Evolutionary conservation across 1,140 invertebrate genomes (phyloP), one percentile per base, ranked within the genome.

Genomic region (Pachypeltis micranthus): DNA sequence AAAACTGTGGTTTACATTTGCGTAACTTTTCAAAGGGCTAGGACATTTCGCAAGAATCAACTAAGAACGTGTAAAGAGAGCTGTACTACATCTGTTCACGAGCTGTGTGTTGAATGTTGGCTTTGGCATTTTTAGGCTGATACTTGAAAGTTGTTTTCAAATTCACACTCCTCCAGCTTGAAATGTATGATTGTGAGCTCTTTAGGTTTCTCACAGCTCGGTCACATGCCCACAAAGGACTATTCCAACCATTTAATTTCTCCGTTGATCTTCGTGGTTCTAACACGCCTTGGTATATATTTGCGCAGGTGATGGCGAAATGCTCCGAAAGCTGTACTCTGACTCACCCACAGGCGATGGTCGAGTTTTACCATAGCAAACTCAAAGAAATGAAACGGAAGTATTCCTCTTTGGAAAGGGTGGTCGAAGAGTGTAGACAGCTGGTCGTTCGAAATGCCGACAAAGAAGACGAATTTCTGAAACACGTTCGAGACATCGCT

Each of bases 351-450:
- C 59, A 7, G 21, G 47, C 47, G 19, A 51, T 65, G 19, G 12
- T 65, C 4, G 51, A 65, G 24, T 60, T 51, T 57, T 65, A 65
- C 59, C 59, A 61, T 44, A 44, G 51, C 16, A 65, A 55, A 56
- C 26, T 60, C 14, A 21, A 16, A 21, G 59, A 65, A 34, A 61
- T 59, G 47, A 54, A 44, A 23, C 24, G 16, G 19, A 61, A 61
- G 19, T 26, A 51, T 26, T 14, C 25, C 1, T 29, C 25, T 19
- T 59, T 65, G 7, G 29, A 26, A 1, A 34, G 44, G 3, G 28
- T 61, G 4, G 63, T 65, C 2, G 59, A 65, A 19, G 47, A 59
- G 16, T 61, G 59, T 23, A 39, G 59, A 44, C 19, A 55, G 2
- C 14, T 61, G 2, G 44, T 29, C 16, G 28, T 29, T 26, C 59